Conservation (phyloP, 2,888 invertebrate species). For the Achlya flavicornis region DNA sequence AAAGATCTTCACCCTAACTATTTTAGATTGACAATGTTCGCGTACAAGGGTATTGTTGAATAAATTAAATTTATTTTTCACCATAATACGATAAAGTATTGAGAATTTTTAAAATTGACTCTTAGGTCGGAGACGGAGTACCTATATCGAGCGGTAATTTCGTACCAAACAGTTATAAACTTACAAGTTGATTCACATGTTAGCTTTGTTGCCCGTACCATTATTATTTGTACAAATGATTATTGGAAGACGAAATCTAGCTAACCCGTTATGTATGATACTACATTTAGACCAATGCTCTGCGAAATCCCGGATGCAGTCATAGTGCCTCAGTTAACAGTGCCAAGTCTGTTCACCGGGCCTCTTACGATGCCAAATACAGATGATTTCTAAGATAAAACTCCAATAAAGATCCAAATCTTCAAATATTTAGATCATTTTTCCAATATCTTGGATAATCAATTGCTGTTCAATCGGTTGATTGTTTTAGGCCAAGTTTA, state of each 20-base stretch:
- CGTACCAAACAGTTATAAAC: no score
- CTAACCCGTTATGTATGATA: slow-evolving; percentile 67
- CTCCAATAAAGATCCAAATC: slow-evolving; percentile 20
- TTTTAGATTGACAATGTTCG: slow-evolving; percentile 53
- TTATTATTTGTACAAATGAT: background rate
- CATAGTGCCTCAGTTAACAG: slow-evolving; percentile 43
- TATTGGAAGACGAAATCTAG: slow-evolving; percentile 31
- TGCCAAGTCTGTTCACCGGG: slow-evolving; percentile 52
- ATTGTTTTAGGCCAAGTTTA: background rate
- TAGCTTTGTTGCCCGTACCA: background rate
- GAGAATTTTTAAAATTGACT: no score
- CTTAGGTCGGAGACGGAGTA: no score
- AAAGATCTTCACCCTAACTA: slow-evolving; percentile 51
- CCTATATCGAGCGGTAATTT: no score
- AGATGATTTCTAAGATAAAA: slow-evolving; percentile 56
- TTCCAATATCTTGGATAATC: background rate
- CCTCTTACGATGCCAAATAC: slow-evolving; percentile 36
- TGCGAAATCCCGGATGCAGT: slow-evolving; percentile 57
- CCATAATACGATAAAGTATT: no score
- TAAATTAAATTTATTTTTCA: no score
- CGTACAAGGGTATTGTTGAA: no score
- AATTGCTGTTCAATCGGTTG: background rate
- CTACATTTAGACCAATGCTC: slow-evolving; percentile 59
- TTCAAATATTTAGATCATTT: background rate
- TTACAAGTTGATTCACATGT: background rate